These are phyloP conservation scores for Agriopis marginaria DNA, from an alignment of 2,888 invertebrate species.

Conservation along the genomic window DNA sequence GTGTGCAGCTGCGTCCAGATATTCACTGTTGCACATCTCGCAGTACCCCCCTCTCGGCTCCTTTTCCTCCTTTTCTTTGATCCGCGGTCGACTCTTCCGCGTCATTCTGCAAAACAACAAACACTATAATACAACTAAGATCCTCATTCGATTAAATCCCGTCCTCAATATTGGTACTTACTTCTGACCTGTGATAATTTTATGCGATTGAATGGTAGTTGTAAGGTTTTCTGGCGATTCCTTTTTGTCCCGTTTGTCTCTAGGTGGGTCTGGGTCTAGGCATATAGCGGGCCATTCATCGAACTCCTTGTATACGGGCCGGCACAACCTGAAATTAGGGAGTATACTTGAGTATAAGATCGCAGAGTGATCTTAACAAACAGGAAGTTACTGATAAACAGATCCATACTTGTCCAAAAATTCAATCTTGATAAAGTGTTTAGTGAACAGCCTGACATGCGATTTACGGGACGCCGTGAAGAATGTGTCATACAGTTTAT, in stretches of 20 bases:
- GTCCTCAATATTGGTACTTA: constrained; percentile 55
- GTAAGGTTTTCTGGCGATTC: constrained; percentile 62
- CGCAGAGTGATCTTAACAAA: constrained; percentile 41
- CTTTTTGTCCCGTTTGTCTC: constrained; percentile 69
- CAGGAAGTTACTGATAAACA: constrained; percentile 30
- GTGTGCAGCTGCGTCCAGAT: constrained; percentile 89
- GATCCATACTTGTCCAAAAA: constrained; percentile 87
- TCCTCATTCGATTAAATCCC: constrained; percentile 18
- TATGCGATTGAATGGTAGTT: constrained; percentile 54
- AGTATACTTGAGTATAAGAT: constrained; percentile 24
- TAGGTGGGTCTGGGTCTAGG: constrained; percentile 74
- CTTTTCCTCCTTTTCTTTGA: constrained; percentile 77
- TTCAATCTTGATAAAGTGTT: constrained; percentile 91
- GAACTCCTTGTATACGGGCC: constrained; percentile 88
- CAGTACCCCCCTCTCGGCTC: constrained; percentile 89
- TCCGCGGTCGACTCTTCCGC: constrained; percentile 79
- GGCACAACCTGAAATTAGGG: constrained; percentile 79
- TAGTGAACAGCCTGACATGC: constrained; percentile 87
- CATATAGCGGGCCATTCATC: constrained; percentile 87
- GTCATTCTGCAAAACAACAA: constrained; percentile 81
- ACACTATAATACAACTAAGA: constrained; percentile 40
- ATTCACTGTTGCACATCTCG: constrained; percentile 93
- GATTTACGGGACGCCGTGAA: constrained; percentile 83
- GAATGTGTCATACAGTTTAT: constrained; percentile 88
- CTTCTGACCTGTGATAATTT: constrained; percentile 62